Conservation (phyloP, 2,888 invertebrate species). For the Spatulosminthurus flaviceps region DNA sequence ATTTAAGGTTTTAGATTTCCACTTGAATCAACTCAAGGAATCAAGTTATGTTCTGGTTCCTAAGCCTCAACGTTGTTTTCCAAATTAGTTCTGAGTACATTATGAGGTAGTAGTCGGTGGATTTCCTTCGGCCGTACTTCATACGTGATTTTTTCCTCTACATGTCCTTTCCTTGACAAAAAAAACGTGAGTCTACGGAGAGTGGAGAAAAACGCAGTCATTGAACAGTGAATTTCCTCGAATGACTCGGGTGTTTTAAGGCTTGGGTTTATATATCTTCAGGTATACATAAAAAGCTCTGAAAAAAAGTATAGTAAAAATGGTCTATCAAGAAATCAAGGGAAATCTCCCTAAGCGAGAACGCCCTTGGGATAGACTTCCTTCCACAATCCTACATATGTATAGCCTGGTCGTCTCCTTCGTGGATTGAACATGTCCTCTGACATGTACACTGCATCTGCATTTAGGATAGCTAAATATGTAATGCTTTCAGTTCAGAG, state of each 20-base stretch:
- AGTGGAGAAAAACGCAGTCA: not conserved
- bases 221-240: not conserved
- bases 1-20: not conserved
- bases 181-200: too few species aligned
- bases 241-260: not conserved
- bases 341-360: constrained; percentile 11
- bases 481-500: too few species aligned
- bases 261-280: not conserved
- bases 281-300: not conserved
- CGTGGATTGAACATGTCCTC: not conserved
- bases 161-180: too few species aligned
- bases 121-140: too few species aligned
- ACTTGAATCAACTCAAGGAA: constrained; percentile 1
- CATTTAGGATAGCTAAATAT: too few species aligned
- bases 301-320: too few species aligned
- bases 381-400: too few species aligned
- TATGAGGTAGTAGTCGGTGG: too few species aligned
- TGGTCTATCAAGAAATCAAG: constrained; percentile 5
- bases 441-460: not conserved
- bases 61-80: not conserved
- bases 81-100: constrained; percentile 2
- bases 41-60: not conserved
- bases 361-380: constrained; percentile 25
- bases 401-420: not conserved
- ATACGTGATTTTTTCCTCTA: too few species aligned